Percentiles rank a stretch among this genome's conserved stretches.
These are phyloP conservation scores for Chalcis sispes DNA, from an alignment of 2,888 invertebrate genomes.

Conservation along the genomic window DNA sequence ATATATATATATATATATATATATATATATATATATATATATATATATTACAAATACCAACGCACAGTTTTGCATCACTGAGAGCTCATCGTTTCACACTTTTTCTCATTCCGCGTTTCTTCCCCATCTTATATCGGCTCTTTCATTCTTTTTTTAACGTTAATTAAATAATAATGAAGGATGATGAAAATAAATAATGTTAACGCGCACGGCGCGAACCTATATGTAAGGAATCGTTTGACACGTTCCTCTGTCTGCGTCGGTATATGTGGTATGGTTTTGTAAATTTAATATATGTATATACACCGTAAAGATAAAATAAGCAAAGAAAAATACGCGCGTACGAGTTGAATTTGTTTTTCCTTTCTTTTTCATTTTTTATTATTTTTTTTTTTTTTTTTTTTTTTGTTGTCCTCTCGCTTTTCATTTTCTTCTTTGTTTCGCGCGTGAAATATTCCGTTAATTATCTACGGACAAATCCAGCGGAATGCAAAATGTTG, in stretches of 20 bases:
- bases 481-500: constrained; percentile 85
- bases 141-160: background rate
- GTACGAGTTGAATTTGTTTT: background rate
- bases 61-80: too few relatives aligned
- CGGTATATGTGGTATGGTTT: too few relatives aligned
- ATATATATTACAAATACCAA: too few relatives aligned
- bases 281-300: too few relatives aligned
- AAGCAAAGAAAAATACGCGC: too few relatives aligned
- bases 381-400: background rate
- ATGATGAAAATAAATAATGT: constrained; percentile 41
- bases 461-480: constrained; percentile 74
- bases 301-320: too few relatives aligned
- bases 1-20: too few relatives aligned
- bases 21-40: too few relatives aligned
- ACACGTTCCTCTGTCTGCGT: background rate
- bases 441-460: constrained; percentile 24
- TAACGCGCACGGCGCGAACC: constrained; percentile 1
- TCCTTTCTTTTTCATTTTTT: too few relatives aligned
- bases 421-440: background rate
- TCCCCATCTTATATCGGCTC: background rate
- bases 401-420: background rate
- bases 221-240: constrained; percentile 19
- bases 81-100: too few relatives aligned
- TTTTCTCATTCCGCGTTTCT: background rate
- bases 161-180: constrained; percentile 12